These are phyloP conservation scores for Drepanosiphum platanoidis DNA, from an alignment of 2,888 invertebrate species.

Conservation along the genomic window DNA sequence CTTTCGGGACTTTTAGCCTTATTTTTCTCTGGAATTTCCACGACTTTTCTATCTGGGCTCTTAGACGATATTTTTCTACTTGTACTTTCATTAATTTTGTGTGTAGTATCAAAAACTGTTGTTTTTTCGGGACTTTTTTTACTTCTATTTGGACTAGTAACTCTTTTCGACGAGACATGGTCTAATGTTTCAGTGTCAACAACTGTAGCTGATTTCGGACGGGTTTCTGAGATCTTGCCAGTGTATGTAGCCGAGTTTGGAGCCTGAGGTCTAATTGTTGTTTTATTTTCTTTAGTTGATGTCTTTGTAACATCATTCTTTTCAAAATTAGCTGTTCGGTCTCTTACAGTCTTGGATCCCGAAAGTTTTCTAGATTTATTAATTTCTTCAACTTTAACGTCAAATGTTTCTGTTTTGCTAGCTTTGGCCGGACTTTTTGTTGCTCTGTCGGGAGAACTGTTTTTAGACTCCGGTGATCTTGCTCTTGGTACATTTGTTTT, in stretches of 20 bases:
- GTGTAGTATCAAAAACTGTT: neutral
- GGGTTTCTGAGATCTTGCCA: neutral
- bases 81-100: neutral
- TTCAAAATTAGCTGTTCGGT: conserved; percentile 66
- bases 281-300: conserved; percentile 16
- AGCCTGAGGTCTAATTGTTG: neutral
- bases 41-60: conserved; percentile 27
- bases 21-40: neutral
- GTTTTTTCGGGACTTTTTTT: conserved; percentile 20
- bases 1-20: conserved; percentile 15
- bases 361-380: conserved; percentile 19
- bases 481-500: conserved; percentile 30
- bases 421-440: conserved; percentile 8
- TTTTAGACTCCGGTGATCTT: conserved; percentile 22
- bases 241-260: neutral
- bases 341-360: conserved; percentile 63
- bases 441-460: conserved; percentile 8
- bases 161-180: neutral
- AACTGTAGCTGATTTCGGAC: conserved; percentile 65
- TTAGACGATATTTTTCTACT: neutral
- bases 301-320: conserved; percentile 66
- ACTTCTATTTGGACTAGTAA: conserved; percentile 16
- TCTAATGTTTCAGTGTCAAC: neutral
- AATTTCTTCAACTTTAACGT: conserved; percentile 43
- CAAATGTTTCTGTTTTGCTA: neutral